Evolutionary conservation across 2,797 vertebrate genomes (phyloP).

Genomic region (Gobionotothen gibberifrons): DNA sequence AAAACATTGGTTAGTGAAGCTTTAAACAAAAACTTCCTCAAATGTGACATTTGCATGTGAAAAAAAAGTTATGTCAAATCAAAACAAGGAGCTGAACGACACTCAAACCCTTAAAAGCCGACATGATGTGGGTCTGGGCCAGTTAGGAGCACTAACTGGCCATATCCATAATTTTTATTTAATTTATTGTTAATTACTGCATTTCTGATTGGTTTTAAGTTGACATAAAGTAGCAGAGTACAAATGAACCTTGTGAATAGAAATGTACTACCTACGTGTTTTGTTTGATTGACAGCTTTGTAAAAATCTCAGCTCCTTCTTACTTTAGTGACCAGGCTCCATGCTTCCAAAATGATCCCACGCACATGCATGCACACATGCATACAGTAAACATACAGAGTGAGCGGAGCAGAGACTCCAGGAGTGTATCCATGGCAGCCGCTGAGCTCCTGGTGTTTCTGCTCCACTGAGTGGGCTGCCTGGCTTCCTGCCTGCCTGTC

Average conservation of each 20-base stretch:
- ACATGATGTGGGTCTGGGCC: background rate
- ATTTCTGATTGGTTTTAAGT: background rate
- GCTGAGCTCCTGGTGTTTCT: conserved; percentile 74
- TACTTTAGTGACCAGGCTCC: conserved; percentile 26
- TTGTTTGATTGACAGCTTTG: conserved; percentile 12
- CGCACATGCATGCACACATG: conserved; percentile 59
- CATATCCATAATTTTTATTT: no score
- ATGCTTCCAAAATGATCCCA: conserved; percentile 51
- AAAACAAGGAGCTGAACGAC: conserved; percentile 4
- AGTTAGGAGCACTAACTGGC: no score
- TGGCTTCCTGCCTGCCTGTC: conserved; percentile 42
- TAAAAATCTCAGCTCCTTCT: conserved; percentile 17
- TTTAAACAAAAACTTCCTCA: background rate
- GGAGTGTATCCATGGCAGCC: conserved; percentile 81
- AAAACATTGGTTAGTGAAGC: background rate
- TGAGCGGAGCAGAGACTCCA: conserved; percentile 63
- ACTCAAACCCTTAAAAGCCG: background rate
- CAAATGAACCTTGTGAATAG: conserved; percentile 4
- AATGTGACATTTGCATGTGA: background rate
- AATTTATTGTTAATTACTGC: no score
- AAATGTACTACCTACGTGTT: background rate
- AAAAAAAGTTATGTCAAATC: background rate
- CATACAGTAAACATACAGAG: conserved; percentile 61
- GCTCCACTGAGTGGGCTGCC: conserved; percentile 75
- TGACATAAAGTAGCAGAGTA: background rate